phyloP scores from a whole-genome alignment of 2,797 vertebrate genomes.

The Eutrigla gurnardus region DNA sequence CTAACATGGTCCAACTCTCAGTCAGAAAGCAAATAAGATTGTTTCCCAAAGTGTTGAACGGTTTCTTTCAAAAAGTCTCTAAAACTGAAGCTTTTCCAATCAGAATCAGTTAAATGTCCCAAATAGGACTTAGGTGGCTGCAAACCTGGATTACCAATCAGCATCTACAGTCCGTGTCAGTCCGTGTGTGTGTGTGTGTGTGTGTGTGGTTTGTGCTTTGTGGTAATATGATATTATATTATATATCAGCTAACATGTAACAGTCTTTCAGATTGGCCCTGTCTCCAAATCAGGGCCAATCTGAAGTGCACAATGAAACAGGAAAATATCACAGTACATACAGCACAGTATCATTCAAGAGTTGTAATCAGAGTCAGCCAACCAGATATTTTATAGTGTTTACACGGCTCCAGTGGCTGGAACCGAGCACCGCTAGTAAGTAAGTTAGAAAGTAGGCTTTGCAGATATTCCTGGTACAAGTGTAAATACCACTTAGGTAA shows the following conservation, averaged over 20 bases:
- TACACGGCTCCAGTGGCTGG: slow-evolving; percentile 35
- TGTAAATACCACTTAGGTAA: slow-evolving; percentile 51
- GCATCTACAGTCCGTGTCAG: not conserved
- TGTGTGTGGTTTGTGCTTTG: not conserved
- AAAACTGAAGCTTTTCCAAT: not conserved
- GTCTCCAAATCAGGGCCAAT: no score
- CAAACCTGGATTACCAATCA: not conserved
- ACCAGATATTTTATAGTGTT: slow-evolving; percentile 42
- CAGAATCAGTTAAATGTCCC: not conserved
- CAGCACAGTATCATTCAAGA: slow-evolving; percentile 1
- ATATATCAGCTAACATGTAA: not conserved
- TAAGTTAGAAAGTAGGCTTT: slow-evolving; percentile 24
- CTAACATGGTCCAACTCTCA: no score
- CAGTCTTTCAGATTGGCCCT: not conserved
- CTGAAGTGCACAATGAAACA: not conserved
- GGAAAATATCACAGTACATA: not conserved
- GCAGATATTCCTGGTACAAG: slow-evolving; percentile 8
- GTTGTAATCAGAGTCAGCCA: slow-evolving; percentile 26
- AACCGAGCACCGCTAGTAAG: slow-evolving; percentile 10
- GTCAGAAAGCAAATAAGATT: not conserved
- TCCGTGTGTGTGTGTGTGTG: not conserved
- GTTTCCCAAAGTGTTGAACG: not conserved
- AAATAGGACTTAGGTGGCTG: not conserved
- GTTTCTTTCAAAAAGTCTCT: not conserved
- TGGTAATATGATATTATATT: not conserved